Evolutionary conservation across 2,113 vertebrate species (phyloP), one percentile per base, ranked within the genome.

Genomic region (Cavia porcellus): DNA sequence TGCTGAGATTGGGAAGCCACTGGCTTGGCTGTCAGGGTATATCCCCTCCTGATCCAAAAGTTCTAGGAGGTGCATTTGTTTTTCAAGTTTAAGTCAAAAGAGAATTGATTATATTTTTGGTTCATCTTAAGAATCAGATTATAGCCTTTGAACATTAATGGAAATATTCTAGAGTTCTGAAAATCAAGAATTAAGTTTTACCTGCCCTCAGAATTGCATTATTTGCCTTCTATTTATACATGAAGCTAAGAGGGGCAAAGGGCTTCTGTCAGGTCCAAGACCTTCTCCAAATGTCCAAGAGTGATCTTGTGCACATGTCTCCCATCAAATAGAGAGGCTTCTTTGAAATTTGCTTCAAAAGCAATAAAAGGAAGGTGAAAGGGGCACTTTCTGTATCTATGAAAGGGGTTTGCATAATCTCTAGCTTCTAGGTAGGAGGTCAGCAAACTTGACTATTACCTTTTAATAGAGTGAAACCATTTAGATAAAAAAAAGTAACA

Each of bases 51-150:
- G 75, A 42, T 55, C 12, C 55, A 57, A 74, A 81, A 55, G 42
- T 52, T 64, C 32, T 35, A 9, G 75, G 57, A 50, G 42, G 45
- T 1, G 77, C 42, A 4, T 38, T 42, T n/a, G n/a, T 62, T 90
- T 81, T 81, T 55, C 7, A 72, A 95, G 59, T 84, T 75, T 22
- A 81, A 82, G 66, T 72, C 89, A 57, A 50, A 81, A 81, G 70
- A 94, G 5, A 70, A 87, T 42, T 28, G 30, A 52, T 64, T 35
- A 32, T 50, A 50, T 95, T 93, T 85, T 47, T 38, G 14, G 1
- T 83, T 90, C 80, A 5, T 70, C 96, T 92, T 95, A 85, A 74
- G 30, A 28, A 88, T 92, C 66, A 86, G 74, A 91, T 32, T 88
- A 79, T 80, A 72, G 9, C 64, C 32, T 87, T 96, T 82, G 22